Base-by-base conservation (phyloP, 1,140 invertebrate species). In the Zaprionus taronus region DNA sequence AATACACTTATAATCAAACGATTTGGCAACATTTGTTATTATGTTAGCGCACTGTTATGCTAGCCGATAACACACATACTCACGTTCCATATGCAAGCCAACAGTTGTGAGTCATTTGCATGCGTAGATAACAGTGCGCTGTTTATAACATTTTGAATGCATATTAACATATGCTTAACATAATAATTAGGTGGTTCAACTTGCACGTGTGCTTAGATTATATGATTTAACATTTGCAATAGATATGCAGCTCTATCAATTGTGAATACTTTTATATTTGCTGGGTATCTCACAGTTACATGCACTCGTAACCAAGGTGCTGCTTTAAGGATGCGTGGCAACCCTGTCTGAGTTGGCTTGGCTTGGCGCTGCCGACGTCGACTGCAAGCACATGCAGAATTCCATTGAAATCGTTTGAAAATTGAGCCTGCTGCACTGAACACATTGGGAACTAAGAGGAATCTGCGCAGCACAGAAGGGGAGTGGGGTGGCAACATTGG, bases 321-420 rank as follows among this genome's bases (percentile, higher is more conserved):
- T 62, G 66, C 41, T 38, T 55, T 11, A 70, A 7, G 26, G 28
- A 64, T 70, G 63, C 53, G 63, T 20, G 38, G 58, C 6, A 41
- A 78, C 58, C 71, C 71, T 75, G 81, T 87, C 73, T 83, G 77
- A 58, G 47, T 58, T 55, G 41, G 38, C 77, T 63, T 71, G 71
- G 36, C 73, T 75, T 71, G 77, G 69, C 67, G 66, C 70, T 82
- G 78, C 51, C 47, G 24, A 38, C 57, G 38, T 72, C 47, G 28
- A 77, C 78, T 53, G 53, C 31, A 61, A 20, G 41, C 24, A 55
- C 20, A 74, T 73, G 57, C 61, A 89, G 84, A 89, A 83, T 89
- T 87, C 84, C 84, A 89, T 84, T 87, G 84, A 87, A 87, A 87
- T 87, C 80, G 78, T 87, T 87, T 87, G 84, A 89, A 87, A 89